Conservation (phyloP, 1,140 invertebrate species). For the Fragariocoptes setiger region DNA sequence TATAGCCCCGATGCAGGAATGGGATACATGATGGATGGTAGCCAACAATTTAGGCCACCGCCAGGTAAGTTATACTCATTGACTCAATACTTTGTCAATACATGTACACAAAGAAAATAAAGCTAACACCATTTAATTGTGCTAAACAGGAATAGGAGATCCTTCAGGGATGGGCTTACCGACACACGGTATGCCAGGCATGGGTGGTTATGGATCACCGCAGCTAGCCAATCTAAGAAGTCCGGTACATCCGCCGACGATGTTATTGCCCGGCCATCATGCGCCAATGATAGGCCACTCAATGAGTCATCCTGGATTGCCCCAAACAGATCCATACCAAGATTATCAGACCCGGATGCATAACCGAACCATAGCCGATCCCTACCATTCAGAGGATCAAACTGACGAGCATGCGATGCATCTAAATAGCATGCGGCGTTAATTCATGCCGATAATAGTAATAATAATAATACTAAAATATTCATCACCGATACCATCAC, state of each 20-base stretch:
- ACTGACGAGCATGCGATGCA: too few relatives aligned
- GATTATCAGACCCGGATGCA: too few relatives aligned
- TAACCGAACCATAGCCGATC: too few relatives aligned
- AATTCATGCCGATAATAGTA: too few relatives aligned
- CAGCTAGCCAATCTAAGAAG: slow-evolving; percentile 19
- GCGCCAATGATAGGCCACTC: slow-evolving; percentile 19
- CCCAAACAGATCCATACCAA: slow-evolving; percentile 21
- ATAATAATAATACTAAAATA: too few relatives aligned
- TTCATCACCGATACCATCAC: too few relatives aligned
- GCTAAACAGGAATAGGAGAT: background rate
- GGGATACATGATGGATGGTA: slow-evolving; percentile 85
- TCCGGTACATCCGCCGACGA: slow-evolving; percentile 21
- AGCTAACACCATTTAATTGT: background rate
- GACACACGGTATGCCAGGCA: slow-evolving; percentile 3
- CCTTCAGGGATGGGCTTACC: background rate
- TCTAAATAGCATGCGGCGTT: too few relatives aligned
- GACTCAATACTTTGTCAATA: background rate
- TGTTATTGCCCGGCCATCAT: slow-evolving; percentile 21
- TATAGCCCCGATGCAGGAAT: slow-evolving; percentile 69
- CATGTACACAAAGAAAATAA: background rate
- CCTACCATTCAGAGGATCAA: too few relatives aligned
- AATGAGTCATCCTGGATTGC: slow-evolving; percentile 13
- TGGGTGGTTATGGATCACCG: slow-evolving; percentile 18
- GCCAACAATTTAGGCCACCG: slow-evolving; percentile 51
- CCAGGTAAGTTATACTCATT: slow-evolving; percentile 22